Conservation (phyloP, 2,888 invertebrate species). For the Nephrotoma guestfalica region DNA sequence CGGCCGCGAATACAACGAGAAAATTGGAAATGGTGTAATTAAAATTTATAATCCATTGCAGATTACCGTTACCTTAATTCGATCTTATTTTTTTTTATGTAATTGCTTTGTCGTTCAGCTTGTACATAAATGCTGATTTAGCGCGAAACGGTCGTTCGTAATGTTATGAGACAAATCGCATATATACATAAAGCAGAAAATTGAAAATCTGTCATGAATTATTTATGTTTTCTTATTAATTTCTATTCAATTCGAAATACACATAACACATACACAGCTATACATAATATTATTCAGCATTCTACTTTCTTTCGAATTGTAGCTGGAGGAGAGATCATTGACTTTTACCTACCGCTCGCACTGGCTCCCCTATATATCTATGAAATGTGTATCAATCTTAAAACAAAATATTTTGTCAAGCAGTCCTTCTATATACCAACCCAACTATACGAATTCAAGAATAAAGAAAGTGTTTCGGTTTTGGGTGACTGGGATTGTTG, state of each 20-base stretch:
- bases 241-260: neutral
- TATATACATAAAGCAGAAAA: neutral
- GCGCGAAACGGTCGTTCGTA: neutral
- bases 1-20: neutral
- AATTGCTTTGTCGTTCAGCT: neutral
- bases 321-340: neutral
- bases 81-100: neutral
- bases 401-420: neutral
- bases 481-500: neutral
- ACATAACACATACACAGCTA: neutral
- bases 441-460: neutral
- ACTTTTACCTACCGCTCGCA: neutral
- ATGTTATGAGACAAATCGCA: neutral
- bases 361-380: neutral
- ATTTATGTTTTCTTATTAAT: neutral
- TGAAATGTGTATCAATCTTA: neutral
- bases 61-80: neutral
- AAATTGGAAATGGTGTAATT: neutral
- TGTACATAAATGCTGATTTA: neutral
- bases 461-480: neutral
- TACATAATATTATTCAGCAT: neutral
- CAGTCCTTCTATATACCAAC: neutral
- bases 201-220: neutral
- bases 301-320: neutral
- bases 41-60: neutral